Evolutionary conservation across 2,888 invertebrate species (phyloP), one percentile per base, ranked within the genome.

Genomic region (Megastigmus dorsalis): DNA sequence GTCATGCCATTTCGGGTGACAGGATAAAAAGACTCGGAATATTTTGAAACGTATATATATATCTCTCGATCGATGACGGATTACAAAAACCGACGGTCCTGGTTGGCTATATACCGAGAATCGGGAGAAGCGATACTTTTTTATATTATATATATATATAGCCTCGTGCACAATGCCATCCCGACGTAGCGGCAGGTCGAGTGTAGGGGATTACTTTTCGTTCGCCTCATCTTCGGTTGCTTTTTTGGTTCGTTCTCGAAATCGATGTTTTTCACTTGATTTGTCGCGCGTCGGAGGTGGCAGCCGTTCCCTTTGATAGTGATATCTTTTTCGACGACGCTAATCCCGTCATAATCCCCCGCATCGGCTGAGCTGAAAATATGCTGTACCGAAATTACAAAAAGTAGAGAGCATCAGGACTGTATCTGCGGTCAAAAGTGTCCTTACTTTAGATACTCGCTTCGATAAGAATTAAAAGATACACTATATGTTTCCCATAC

Each of bases 1-100:
- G 72, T 66, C 72, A 66, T 67, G 73, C 72, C 60, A 13, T 50
- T 52, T 55, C 45, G 43, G 15, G 3, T 15, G 43, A 72, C 59
- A 41, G 52, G 30, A 36, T 20, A 20, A 54, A 43, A 28, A 33
- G 41, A 48, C 20, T 55, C 30, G 50, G 50, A 36, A 57, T 63
- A 63, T 69, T 50, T 69, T 50, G 57, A 68, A 67, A 74, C 26
- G 38, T 65, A 50, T 69, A 65, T n/a, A n/a, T n/a, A n/a, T n/a
- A n/a, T n/a, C n/a, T n/a, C n/a, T 66, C 70, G 66, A 75, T 75
- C 59, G 70, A 54, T 75, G 66, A 75, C 70, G 55, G 75, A 75
- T 75, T 70, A 75, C 59, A 20, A 28, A 50, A 36, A 62, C 18
- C 45, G 60, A 33, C 54, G 43, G 18, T 15, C 45, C 15, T 9